These are phyloP conservation scores for Pseudachorutes palmiensis DNA, from an alignment of 1,140 invertebrate species.

Conservation along the genomic window DNA sequence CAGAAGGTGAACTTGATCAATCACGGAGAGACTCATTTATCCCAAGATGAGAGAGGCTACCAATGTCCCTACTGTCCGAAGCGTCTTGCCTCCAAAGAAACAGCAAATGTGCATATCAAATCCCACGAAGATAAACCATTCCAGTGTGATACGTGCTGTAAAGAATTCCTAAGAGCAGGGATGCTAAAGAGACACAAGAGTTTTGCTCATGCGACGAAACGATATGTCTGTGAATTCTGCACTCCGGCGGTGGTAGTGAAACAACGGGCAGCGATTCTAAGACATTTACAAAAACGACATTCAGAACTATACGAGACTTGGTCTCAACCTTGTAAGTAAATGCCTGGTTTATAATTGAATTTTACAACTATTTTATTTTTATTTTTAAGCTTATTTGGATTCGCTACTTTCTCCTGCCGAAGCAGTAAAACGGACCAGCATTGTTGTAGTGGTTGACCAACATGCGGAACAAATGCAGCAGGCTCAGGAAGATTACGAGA, in stretches of 20 bases:
- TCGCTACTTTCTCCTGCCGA: not conserved
- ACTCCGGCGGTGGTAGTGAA: not conserved
- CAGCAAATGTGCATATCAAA: not conserved
- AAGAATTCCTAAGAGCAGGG: not conserved
- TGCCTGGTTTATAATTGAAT: not conserved
- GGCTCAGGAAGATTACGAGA: too few relatives aligned
- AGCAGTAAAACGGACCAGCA: not conserved
- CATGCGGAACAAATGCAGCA: too few relatives aligned
- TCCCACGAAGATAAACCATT: not conserved
- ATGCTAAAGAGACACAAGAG: not conserved
- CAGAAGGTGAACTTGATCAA: constrained; percentile 11
- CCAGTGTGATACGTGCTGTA: not conserved
- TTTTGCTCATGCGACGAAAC: not conserved
- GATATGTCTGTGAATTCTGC: not conserved
- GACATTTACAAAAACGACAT: not conserved
- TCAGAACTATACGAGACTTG: not conserved
- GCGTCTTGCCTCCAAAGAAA: not conserved
- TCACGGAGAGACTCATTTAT: too few relatives aligned
- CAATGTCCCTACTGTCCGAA: not conserved
- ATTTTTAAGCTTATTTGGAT: not conserved
- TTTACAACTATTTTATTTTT: not conserved
- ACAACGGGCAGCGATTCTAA: not conserved
- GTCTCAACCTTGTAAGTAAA: not conserved
- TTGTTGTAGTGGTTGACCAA: not conserved
- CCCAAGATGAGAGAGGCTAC: too few relatives aligned